phyloP scores from a whole-genome alignment of 2,888 invertebrate species.

The Candidula unifasciata region DNA sequence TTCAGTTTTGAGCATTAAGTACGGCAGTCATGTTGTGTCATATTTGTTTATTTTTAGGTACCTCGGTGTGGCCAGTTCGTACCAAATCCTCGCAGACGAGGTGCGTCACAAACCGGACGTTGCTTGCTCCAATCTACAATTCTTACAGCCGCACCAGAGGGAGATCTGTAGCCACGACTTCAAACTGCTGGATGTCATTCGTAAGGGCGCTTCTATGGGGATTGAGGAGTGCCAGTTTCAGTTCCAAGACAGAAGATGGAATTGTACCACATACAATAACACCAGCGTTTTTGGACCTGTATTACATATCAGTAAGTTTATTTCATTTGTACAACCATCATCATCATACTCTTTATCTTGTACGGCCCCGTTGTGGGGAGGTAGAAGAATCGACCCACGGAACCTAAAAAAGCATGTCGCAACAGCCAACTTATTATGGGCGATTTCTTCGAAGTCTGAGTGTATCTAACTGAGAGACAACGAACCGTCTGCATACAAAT shows the following conservation, averaged over 20 bases:
- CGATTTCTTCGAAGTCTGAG: no score
- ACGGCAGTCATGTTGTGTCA: conserved; percentile 4
- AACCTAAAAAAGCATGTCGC: no score
- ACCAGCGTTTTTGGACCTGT: conserved; percentile 90
- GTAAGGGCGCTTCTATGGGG: conserved; percentile 88
- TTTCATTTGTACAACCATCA: background rate
- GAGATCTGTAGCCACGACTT: conserved; percentile 86
- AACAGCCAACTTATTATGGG: no score
- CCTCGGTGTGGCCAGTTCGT: conserved; percentile 79
- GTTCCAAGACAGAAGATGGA: conserved; percentile 91
- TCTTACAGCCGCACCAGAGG: conserved; percentile 84
- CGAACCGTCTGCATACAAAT: no score
- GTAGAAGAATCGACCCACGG: no score
- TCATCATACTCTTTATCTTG: no score
- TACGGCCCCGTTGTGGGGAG: no score
- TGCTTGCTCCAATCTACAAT: conserved; percentile 84
- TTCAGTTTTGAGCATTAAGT: background rate
- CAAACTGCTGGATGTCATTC: conserved; percentile 83
- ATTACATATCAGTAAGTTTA: conserved; percentile 87
- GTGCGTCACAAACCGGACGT: conserved; percentile 65
- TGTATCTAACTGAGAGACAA: no score
- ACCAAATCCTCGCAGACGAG: conserved; percentile 74
- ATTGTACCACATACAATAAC: conserved; percentile 89
- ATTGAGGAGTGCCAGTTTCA: conserved; percentile 93
- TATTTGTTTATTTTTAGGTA: conserved; percentile 76